Percentiles rank a stretch among this genome's conserved stretches.
Evolutionary conservation across 2,113 vertebrate species (phyloP).

Genomic region (Toxotes chatareus): DNA sequence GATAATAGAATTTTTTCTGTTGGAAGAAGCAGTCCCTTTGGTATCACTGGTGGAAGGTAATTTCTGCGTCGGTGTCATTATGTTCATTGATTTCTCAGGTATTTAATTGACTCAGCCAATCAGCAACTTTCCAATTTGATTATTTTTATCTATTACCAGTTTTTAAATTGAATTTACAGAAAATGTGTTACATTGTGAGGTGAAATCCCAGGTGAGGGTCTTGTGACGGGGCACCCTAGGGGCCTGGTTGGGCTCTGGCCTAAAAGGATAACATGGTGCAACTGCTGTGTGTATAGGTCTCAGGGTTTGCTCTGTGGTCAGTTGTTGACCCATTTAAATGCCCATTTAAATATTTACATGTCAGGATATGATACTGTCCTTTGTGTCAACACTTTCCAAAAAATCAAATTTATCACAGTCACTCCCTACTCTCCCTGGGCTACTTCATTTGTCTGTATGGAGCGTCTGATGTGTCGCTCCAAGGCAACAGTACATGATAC

Average conservation of each 20-base stretch:
- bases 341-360: too few relatives aligned
- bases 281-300: background rate
- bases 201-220: background rate
- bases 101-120: background rate
- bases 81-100: background rate
- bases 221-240: too few relatives aligned
- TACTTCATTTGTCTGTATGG: background rate
- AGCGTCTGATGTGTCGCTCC: background rate
- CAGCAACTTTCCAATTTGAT: background rate
- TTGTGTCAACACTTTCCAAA: background rate
- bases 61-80: background rate
- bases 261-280: background rate
- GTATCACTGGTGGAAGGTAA: background rate
- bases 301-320: constrained; percentile 1
- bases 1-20: background rate
- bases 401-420: background rate
- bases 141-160: background rate
- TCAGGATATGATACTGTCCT: background rate
- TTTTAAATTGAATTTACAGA: background rate
- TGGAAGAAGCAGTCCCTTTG: background rate
- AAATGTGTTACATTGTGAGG: background rate
- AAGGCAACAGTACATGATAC: background rate
- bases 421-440: background rate
- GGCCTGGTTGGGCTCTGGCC: background rate
- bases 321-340: too few relatives aligned